phyloP scores from a whole-genome alignment of 2,797 vertebrate genomes.

The Diceros bicornis region DNA sequence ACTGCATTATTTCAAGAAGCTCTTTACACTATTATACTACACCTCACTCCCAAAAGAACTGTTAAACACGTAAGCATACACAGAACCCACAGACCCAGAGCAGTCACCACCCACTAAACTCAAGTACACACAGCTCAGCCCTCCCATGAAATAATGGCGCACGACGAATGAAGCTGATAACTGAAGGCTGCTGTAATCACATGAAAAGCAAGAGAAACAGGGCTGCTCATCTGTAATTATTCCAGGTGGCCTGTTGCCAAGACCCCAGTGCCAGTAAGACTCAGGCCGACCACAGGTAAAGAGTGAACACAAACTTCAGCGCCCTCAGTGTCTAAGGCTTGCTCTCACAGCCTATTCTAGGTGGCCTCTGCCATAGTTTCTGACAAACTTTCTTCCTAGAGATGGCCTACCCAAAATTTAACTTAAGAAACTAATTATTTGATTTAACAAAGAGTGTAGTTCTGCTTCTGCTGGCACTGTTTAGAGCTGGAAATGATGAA shows the following conservation, averaged over 20 bases:
- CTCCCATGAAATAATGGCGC: neutral
- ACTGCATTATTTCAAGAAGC: neutral
- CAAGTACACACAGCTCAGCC: neutral
- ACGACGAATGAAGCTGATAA: rapidly evolving
- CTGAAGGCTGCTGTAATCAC: rapidly evolving
- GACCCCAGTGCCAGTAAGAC: neutral
- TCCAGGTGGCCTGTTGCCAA: neutral
- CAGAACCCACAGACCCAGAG: neutral
- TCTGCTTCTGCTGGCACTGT: neutral
- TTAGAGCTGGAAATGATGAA: neutral
- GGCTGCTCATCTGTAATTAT: neutral
- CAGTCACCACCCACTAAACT: neutral
- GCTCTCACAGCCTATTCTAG: neutral
- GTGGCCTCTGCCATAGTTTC: neutral
- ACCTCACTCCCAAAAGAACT: neutral
- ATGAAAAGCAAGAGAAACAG: neutral
- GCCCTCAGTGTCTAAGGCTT: neutral
- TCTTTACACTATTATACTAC: neutral
- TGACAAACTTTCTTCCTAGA: neutral
- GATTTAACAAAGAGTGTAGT: neutral
- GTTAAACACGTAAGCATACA: neutral
- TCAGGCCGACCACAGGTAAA: neutral
- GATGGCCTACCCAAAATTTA: neutral
- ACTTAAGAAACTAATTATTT: neutral
- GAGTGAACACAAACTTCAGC: neutral